These are phyloP conservation scores for Patella pellucida DNA, from an alignment of 2,888 invertebrate species.

Conservation along the genomic window DNA sequence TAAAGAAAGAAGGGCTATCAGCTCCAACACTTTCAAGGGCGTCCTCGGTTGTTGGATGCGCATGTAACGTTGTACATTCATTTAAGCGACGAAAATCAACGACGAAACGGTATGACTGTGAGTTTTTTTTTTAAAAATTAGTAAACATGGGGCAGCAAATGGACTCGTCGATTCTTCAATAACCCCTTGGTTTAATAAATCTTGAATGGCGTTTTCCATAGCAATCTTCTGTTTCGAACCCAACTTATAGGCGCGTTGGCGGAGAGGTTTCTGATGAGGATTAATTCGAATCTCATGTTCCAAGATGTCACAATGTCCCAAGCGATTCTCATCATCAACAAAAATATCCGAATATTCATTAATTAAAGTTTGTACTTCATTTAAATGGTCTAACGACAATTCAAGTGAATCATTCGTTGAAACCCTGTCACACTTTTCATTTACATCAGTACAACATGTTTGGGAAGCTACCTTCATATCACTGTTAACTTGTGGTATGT, in stretches of 20 bases:
- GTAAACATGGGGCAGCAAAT: slow-evolving; percentile 12
- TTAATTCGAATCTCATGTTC: not conserved
- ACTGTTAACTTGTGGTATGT: no score
- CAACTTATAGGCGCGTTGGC: slow-evolving; percentile 13
- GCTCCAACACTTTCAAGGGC: slow-evolving; percentile 6
- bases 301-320: slow-evolving; percentile 16
- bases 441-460: no score
- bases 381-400: not conserved
- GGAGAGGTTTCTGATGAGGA: not conserved
- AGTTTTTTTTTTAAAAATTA: slow-evolving; percentile 4
- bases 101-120: slow-evolving; percentile 5
- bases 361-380: not conserved
- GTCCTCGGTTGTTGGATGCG: slow-evolving; percentile 10
- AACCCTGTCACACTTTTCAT: not conserved
- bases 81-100: slow-evolving; percentile 11
- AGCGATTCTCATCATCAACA: slow-evolving; percentile 5
- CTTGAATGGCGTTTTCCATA: slow-evolving; percentile 13
- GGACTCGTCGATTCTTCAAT: slow-evolving; percentile 16
- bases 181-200: slow-evolving; percentile 5
- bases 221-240: slow-evolving; percentile 12
- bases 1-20: no score
- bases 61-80: slow-evolving; percentile 9
- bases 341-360: slow-evolving; percentile 14
- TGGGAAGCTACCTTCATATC: no score
- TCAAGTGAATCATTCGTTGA: not conserved